A percentile compares a stretch with the other conserved stretches of the same genome.
These are phyloP conservation scores for Tribolium madens DNA, from an alignment of 1,140 invertebrate species.

Conservation along the genomic window DNA sequence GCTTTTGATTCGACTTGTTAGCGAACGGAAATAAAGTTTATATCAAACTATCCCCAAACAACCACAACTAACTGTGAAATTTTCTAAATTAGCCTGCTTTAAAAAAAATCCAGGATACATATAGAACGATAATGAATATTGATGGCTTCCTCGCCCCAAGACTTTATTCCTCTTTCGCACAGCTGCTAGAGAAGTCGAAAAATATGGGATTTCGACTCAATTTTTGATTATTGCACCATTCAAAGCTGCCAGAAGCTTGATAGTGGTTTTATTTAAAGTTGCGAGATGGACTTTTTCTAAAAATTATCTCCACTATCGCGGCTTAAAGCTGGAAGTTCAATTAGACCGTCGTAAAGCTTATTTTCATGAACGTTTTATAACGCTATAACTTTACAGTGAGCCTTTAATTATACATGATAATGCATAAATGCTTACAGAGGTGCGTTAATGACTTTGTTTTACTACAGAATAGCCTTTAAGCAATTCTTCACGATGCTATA, in stretches of 20 bases:
- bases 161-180: not conserved
- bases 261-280: slow-evolving; percentile 3
- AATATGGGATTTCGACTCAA: not conserved
- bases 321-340: slow-evolving; percentile 29
- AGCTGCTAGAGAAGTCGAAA: not conserved
- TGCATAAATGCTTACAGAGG: slow-evolving; percentile 30
- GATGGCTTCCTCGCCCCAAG: too few relatives aligned
- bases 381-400: slow-evolving; percentile 29
- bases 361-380: slow-evolving; percentile 42
- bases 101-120: not conserved
- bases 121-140: too few relatives aligned
- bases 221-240: not conserved
- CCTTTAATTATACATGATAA: slow-evolving; percentile 47
- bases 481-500: slow-evolving; percentile 30
- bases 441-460: slow-evolving; percentile 41
- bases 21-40: not conserved
- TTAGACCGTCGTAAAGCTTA: slow-evolving; percentile 39
- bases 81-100: not conserved
- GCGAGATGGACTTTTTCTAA: not conserved
- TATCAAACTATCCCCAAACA: not conserved
- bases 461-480: not conserved
- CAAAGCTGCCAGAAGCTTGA: too few relatives aligned
- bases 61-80: not conserved
- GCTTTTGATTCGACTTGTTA: not conserved
- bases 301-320: slow-evolving; percentile 22